Conservation (phyloP, 2,797 vertebrate genomes). For the Chromis chromis region DNA sequence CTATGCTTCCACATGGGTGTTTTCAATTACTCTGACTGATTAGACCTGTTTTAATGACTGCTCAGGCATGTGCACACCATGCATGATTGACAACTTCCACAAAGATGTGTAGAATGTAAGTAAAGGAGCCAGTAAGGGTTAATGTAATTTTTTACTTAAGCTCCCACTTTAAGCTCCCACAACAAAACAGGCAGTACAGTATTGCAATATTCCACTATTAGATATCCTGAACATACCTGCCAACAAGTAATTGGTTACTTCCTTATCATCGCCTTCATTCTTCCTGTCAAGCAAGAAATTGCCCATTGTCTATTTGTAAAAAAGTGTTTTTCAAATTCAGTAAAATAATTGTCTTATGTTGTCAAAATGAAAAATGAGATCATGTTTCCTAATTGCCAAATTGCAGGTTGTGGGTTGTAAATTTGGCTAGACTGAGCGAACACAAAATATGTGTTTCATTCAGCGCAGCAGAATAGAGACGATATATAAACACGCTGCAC, state of each 20-base stretch:
- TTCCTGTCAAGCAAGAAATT: conserved; percentile 8
- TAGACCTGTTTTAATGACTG: background rate
- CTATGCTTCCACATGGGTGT: conserved; percentile 2
- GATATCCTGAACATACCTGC: conserved; percentile 3
- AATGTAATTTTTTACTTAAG: background rate
- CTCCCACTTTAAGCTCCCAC: background rate
- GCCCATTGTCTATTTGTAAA: background rate
- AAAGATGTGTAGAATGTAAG: background rate
- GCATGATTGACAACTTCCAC: conserved; percentile 15
- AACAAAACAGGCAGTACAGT: background rate
- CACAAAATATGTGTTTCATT: conserved; percentile 28
- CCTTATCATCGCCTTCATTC: background rate
- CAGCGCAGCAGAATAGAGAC: conserved; percentile 5
- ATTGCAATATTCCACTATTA: background rate
- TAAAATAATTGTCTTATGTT: conserved; percentile 5
- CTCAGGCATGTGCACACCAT: background rate
- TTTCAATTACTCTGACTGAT: conserved; percentile 6
- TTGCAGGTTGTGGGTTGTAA: conserved; percentile 21
- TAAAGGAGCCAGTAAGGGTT: background rate
- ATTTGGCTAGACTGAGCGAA: conserved; percentile 17
- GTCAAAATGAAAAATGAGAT: conserved; percentile 45
- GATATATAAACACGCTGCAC: background rate
- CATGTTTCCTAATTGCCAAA: conserved; percentile 23
- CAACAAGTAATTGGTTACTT: background rate
- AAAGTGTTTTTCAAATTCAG: background rate